A percentile compares a stretch with the other conserved stretches of the same genome.
Evolutionary conservation across 2,797 vertebrate species (phyloP).

Genomic region (Enteromius viviparus): DNA sequence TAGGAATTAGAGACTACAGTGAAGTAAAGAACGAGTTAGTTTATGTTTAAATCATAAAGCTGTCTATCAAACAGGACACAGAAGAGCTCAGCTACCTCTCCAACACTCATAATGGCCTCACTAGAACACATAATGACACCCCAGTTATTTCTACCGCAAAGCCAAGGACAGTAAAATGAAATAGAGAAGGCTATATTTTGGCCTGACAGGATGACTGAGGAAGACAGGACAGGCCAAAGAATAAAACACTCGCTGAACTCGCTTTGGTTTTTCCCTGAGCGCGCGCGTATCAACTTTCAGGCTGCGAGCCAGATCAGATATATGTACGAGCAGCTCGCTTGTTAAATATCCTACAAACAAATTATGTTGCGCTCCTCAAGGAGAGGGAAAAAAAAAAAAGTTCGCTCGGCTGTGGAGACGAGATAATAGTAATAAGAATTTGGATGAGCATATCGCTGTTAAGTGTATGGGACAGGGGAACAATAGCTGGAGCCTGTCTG

Average conservation of each 20-base stretch:
- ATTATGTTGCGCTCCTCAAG: slow-evolving; percentile 54
- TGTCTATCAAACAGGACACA: slow-evolving; percentile 46
- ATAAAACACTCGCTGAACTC: slow-evolving; percentile 52
- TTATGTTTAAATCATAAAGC: slow-evolving; percentile 61
- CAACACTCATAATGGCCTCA: slow-evolving; percentile 37
- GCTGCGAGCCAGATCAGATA: slow-evolving; percentile 62
- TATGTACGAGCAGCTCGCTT: slow-evolving; percentile 39
- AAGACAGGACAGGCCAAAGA: slow-evolving; percentile 38
- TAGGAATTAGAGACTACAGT: slow-evolving; percentile 44
- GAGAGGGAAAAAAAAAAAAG: slow-evolving; percentile 26
- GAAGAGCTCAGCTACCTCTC: slow-evolving; percentile 35
- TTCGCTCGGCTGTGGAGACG: slow-evolving; percentile 61
- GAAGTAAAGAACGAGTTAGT: slow-evolving; percentile 42
- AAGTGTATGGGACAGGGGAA: slow-evolving; percentile 44
- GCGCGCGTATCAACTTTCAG: slow-evolving; percentile 39
- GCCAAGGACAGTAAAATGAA: slow-evolving; percentile 50
- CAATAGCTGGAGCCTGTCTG: slow-evolving; percentile 56
- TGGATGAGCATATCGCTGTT: slow-evolving; percentile 54
- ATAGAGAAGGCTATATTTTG: slow-evolving; percentile 43
- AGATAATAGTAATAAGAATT: slow-evolving; percentile 63
- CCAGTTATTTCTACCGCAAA: slow-evolving; percentile 58
- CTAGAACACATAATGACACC: slow-evolving; percentile 48
- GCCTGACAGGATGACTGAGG: slow-evolving; percentile 58
- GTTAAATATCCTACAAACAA: slow-evolving; percentile 54
- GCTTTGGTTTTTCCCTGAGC: slow-evolving; percentile 27